Evolutionary conservation across 2,113 vertebrate species (phyloP).

Genomic region (Dicentrarchus labrax): DNA sequence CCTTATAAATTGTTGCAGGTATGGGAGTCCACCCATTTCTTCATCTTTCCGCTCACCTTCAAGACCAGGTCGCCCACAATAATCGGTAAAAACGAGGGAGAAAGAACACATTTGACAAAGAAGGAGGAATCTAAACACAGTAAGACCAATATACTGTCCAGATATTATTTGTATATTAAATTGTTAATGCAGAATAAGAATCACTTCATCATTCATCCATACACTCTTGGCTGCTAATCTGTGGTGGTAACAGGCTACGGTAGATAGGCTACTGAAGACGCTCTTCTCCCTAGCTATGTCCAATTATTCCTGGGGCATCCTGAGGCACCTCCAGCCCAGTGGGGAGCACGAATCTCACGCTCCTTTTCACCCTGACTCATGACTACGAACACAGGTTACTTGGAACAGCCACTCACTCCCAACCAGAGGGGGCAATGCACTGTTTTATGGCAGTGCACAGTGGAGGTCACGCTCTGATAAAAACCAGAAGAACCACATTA

Average conservation of each 20-base stretch:
- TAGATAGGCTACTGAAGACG: no score
- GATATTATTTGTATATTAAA: neutral
- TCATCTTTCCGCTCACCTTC: neutral
- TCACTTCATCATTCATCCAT: neutral
- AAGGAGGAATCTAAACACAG: no score
- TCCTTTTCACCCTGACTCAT: no score
- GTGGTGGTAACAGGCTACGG: no score
- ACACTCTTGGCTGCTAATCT: no score
- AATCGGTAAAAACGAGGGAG: neutral
- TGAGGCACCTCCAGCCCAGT: no score
- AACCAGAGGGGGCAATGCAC: no score
- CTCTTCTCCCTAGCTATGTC: no score
- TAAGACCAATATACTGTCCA: neutral
- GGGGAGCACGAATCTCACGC: no score
- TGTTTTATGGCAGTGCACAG: neutral
- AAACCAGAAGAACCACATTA: neutral
- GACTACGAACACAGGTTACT: neutral
- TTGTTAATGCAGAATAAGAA: neutral
- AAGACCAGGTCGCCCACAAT: neutral
- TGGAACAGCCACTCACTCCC: neutral
- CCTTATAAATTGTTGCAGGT: neutral
- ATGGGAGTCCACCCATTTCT: constrained; percentile 3
- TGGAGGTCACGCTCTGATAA: neutral
- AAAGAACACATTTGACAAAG: neutral
- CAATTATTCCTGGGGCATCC: no score